Percentiles rank a stretch among this genome's conserved stretches.
Evolutionary conservation across 1,140 invertebrate genomes (phyloP).

Genomic region (Vollenhovia emeryi): DNA sequence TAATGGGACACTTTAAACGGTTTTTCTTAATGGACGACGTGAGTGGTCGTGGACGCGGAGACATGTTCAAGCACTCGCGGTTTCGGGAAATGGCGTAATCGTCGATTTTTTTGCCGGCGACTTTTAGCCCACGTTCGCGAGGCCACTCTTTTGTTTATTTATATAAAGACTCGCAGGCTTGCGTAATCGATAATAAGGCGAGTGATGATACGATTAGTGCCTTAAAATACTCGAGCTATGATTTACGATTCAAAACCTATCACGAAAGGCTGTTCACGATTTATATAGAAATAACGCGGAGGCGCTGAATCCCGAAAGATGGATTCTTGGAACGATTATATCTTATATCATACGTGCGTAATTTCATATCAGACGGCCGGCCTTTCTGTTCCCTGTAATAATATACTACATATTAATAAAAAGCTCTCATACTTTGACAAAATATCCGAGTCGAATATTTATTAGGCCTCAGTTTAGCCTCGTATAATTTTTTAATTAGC

Average conservation of each 20-base stretch:
- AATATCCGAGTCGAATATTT: no score
- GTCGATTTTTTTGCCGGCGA: neutral
- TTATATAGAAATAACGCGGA: neutral
- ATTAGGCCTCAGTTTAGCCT: no score
- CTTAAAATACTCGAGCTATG: slow-evolving; percentile 11
- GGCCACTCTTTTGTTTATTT: slow-evolving; percentile 29
- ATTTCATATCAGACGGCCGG: neutral
- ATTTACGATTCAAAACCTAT: slow-evolving; percentile 24
- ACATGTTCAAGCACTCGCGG: slow-evolving; percentile 9
- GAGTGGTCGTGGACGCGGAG: neutral
- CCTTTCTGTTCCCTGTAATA: neutral
- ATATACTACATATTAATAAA: neutral
- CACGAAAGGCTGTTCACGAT: neutral
- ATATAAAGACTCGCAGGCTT: neutral
- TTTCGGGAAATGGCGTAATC: slow-evolving; percentile 37
- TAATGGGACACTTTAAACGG: slow-evolving; percentile 8
- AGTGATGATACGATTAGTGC: slow-evolving; percentile 12
- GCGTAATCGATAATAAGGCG: slow-evolving; percentile 27
- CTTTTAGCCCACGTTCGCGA: neutral
- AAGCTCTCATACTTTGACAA: neutral
- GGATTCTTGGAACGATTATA: slow-evolving; percentile 13
- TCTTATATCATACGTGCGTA: neutral
- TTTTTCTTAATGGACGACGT: slow-evolving; percentile 15
- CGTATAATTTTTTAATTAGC: no score
- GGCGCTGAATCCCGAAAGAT: neutral